Conservation (phyloP, 2,888 invertebrate species). For the Phyllotreta cruciferae region DNA sequence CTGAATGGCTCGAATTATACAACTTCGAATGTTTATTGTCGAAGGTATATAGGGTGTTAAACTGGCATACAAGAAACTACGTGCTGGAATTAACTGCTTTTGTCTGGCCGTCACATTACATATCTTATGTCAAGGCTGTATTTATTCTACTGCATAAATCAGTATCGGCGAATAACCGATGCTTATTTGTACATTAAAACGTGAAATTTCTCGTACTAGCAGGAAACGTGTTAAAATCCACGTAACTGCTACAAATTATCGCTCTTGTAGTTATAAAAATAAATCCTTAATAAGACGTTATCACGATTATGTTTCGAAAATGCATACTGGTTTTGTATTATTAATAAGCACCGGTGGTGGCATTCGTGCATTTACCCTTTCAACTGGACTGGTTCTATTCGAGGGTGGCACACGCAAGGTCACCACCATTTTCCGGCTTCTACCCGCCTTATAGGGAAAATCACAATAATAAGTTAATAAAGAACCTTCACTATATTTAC, state of each 20-base stretch:
- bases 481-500: too few species aligned
- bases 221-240: slow-evolving; percentile 17
- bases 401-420: slow-evolving; percentile 8
- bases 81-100: slow-evolving; percentile 31
- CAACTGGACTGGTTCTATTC: slow-evolving; percentile 2
- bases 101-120: slow-evolving; percentile 20
- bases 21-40: slow-evolving; percentile 31
- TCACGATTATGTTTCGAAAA: slow-evolving; percentile 22
- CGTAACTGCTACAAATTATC: slow-evolving; percentile 13
- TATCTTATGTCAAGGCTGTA: not conserved
- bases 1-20: slow-evolving; percentile 30
- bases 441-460: not conserved
- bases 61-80: slow-evolving; percentile 26
- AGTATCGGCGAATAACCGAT: too few species aligned
- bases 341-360: slow-evolving; percentile 14
- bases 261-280: slow-evolving; percentile 26
- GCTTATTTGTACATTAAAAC: not conserved
- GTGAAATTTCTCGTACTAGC: not conserved
- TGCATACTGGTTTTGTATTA: slow-evolving; percentile 16
- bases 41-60: slow-evolving; percentile 25
- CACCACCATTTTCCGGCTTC: not conserved
- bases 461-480: slow-evolving; percentile 1
- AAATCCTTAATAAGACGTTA: slow-evolving; percentile 19
- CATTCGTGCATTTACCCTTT: slow-evolving; percentile 18
- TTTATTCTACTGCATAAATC: too few species aligned